Percentiles rank a stretch among this genome's conserved stretches.
phyloP scores from a whole-genome alignment of 2,113 vertebrate genomes.

The Lanius ludovicianus region DNA sequence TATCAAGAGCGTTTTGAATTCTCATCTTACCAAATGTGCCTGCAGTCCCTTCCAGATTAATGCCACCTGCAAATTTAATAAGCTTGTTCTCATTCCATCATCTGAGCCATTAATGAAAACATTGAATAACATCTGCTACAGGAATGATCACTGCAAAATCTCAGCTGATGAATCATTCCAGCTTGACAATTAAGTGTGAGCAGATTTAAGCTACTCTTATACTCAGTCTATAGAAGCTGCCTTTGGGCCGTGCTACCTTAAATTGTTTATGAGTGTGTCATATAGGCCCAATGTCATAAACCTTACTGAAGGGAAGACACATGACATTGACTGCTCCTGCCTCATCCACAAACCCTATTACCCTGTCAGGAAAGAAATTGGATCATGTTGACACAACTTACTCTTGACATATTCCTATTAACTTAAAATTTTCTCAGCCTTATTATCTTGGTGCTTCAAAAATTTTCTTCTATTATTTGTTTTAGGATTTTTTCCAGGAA shows the following conservation, averaged over 20 bases:
- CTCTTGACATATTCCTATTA: conserved; percentile 6
- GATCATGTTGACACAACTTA: not conserved
- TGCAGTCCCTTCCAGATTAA: conserved; percentile 21
- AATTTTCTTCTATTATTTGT: not conserved
- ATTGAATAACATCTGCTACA: conserved; percentile 40
- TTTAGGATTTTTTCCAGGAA: not conserved
- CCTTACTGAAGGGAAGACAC: not conserved
- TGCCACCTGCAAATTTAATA: conserved; percentile 58
- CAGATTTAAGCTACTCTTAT: conserved; percentile 17
- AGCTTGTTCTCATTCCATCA: conserved; percentile 23
- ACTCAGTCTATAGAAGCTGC: not conserved
- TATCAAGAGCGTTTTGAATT: not conserved
- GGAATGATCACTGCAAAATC: conserved; percentile 29
- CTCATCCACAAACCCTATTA: not conserved
- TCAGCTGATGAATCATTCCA: conserved; percentile 46
- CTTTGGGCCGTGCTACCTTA: not conserved
- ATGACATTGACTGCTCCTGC: not conserved
- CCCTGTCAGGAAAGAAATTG: conserved; percentile 25
- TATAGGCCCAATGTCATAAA: not conserved
- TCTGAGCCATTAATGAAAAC: conserved; percentile 56
- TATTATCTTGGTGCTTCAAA: not conserved
- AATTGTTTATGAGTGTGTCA: not conserved
- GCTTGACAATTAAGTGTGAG: conserved; percentile 3
- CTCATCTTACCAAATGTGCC: not conserved
- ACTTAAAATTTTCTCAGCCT: not conserved